These are phyloP conservation scores for Dasypolia templi DNA, from an alignment of 2,888 invertebrate genomes.

Conservation along the genomic window DNA sequence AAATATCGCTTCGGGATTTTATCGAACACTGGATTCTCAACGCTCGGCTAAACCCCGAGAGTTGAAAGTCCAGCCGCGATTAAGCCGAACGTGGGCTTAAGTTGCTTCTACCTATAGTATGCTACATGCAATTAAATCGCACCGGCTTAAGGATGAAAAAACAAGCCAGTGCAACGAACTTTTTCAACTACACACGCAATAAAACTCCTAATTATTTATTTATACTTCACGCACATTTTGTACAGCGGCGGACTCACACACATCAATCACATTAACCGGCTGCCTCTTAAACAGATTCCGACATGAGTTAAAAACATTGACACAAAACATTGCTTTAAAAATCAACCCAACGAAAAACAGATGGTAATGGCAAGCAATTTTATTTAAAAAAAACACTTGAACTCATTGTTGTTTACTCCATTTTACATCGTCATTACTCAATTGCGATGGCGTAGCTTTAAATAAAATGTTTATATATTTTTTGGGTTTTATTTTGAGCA, in stretches of 20 bases:
- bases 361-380: slow-evolving; percentile 12
- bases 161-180: background rate
- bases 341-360: slow-evolving; percentile 4
- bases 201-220: background rate
- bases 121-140: too few species aligned
- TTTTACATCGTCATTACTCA: slow-evolving; percentile 49
- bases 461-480: slow-evolving; percentile 50
- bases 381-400: slow-evolving; percentile 32
- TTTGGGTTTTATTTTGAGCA: slow-evolving; percentile 34
- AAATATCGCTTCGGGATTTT: too few species aligned
- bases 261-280: background rate
- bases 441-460: slow-evolving; percentile 23
- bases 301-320: too few species aligned
- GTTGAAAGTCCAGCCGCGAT: too few species aligned
- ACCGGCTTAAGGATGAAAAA: too few species aligned
- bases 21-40: too few species aligned
- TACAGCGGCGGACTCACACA: too few species aligned
- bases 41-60: too few species aligned
- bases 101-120: too few species aligned
- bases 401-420: slow-evolving; percentile 42
- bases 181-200: background rate
- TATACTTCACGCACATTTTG: too few species aligned
- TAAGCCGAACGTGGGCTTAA: too few species aligned
- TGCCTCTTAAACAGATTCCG: too few species aligned
- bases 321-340: slow-evolving; percentile 11